Conservation (phyloP, 2,797 vertebrate genomes). For the Gallinago stenura region DNA sequence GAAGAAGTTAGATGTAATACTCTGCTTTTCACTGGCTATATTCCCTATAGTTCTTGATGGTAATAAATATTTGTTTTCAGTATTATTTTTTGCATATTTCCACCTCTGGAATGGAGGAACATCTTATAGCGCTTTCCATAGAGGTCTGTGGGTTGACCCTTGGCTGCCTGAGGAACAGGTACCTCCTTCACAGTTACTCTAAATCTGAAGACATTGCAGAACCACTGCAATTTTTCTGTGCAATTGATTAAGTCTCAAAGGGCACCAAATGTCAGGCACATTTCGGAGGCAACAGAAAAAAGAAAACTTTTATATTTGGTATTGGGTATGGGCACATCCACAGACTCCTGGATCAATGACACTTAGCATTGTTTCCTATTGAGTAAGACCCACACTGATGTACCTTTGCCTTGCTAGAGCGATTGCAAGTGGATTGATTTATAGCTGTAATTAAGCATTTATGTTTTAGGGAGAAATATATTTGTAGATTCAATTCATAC, state of each 20-base stretch:
- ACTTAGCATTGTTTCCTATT: rapidly evolving
- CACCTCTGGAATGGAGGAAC: neutral
- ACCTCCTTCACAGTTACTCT: neutral
- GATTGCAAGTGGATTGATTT: neutral
- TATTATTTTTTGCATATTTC: neutral
- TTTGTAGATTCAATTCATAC: constrained; percentile 72
- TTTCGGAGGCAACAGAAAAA: neutral
- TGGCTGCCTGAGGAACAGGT: neutral
- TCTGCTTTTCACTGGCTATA: neutral
- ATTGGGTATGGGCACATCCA: neutral
- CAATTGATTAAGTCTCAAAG: neutral
- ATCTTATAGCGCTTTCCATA: neutral
- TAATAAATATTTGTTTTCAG: neutral
- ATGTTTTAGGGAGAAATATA: neutral
- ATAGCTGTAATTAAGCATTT: neutral
- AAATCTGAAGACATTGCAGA: neutral
- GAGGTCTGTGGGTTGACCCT: neutral
- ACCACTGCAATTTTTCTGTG: neutral
- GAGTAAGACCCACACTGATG: neutral
- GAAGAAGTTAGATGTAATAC: neutral
- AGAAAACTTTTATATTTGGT: neutral
- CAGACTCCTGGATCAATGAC: neutral
- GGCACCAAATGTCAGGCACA: neutral
- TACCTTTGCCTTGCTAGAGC: neutral
- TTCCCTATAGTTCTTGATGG: neutral